Evolutionary conservation across 53 echinoderm and acorn worm species (phyloP), one percentile per base, ranked within the genome.

Genomic region (Pentamera pediparva): DNA sequence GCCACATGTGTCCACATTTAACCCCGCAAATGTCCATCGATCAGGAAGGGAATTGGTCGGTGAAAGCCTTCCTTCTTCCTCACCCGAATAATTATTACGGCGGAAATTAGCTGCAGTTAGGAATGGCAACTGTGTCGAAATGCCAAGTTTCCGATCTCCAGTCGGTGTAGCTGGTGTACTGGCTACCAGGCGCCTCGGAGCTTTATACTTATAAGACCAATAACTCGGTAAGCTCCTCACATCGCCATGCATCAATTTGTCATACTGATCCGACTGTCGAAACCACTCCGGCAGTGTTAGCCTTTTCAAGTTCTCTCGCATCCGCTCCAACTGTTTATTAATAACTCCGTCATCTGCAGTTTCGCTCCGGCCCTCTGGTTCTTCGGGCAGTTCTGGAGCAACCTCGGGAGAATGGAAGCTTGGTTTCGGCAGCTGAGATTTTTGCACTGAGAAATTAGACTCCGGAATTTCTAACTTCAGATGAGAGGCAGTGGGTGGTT

Each of bases 81-180:
- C 27, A 15, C 21, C 7, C n/a, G 63, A 63, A 63, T 27, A 54
- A 53, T 72, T 38, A 22, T 48, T 54, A 33, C 53, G 31, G 17
- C 73, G 61, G 32, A 78, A 75, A 38, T 62, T 72, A n/a, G 84
- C 84, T 28, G 77, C 84, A 7, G 77, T 49, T 35, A 70, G 41
- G 35, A 84, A 84, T 22, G 84, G 77, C 78, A 84, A 71, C 63
- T 77, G 70, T 3, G 84, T 84, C 34, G 84, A 78, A 20, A 52
- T 63, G 12, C 72, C 39, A 4, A 25, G 52, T 17, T 70, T 60
- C 35, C 84, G 70, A 24, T 72, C 65, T 38, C 84, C 84, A 8
- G 84, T 84, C 24, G 84, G 84, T 4, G 84, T 84, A 6, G 84
- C 62, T 27, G 84, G 84, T 30, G 75, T 72, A 28, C 84, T 84